A percentile compares a stretch with the other conserved stretches of the same genome.
Evolutionary conservation across 2,113 vertebrate genomes (phyloP).

Genomic region (Ailurus styani): DNA sequence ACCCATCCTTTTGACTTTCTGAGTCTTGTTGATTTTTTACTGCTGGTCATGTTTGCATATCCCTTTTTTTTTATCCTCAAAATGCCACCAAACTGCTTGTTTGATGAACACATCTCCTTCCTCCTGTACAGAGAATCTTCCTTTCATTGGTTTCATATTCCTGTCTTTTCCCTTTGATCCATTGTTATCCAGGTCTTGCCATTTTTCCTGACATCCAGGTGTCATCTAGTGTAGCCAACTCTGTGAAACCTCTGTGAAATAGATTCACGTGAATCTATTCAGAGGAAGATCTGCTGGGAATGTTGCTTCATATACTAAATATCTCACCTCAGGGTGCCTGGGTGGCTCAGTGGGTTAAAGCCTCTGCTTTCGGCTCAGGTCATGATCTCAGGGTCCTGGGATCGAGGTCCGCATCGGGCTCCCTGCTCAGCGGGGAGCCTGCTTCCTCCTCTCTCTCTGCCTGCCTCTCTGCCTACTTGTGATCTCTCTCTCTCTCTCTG

Average conservation of each 20-base stretch:
- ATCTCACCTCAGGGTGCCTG: neutral
- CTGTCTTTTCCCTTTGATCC: conserved; percentile 8
- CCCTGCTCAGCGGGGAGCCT: no score
- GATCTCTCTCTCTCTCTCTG: no score
- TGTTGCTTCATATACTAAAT: neutral
- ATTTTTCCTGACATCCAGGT: neutral
- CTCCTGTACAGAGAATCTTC: neutral
- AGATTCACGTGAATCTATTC: neutral
- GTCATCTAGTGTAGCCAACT: neutral
- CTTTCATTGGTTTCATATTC: neutral
- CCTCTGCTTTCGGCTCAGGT: no score
- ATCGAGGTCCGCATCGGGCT: no score
- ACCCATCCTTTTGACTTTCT: neutral
- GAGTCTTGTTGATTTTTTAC: neutral
- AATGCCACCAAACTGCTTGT: neutral
- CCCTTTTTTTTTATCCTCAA: neutral
- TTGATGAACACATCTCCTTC: neutral
- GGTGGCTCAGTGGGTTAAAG: no score
- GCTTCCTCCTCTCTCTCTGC: no score
- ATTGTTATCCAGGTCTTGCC: neutral
- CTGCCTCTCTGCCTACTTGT: no score
- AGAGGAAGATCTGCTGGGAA: neutral
- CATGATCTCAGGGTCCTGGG: no score
- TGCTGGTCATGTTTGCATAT: neutral
- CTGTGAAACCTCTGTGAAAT: neutral